Conservation (phyloP, 2,113 vertebrate species). For the Apaloderma vittatum region DNA sequence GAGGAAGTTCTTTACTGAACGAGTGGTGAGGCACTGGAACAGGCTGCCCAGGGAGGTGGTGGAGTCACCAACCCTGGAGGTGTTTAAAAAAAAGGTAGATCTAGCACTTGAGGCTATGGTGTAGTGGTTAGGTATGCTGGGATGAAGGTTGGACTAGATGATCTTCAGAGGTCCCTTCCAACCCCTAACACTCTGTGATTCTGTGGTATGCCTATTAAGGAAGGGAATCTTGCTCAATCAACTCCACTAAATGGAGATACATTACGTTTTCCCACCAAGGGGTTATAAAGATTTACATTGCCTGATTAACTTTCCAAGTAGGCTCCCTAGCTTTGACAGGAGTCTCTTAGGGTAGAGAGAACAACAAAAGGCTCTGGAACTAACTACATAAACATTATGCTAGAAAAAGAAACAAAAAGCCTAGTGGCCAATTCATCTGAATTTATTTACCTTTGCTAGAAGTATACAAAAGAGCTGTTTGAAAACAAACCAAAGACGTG, state of each 20-base stretch:
- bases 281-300: background rate
- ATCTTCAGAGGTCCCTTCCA: too few species aligned
- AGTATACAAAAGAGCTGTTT: constrained; percentile 96
- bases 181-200: too few species aligned
- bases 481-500: constrained; percentile 94
- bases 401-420: background rate
- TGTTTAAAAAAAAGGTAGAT: too few species aligned
- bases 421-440: background rate
- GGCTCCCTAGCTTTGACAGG: background rate
- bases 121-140: too few species aligned
- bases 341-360: background rate
- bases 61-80: too few species aligned
- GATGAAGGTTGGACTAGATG: too few species aligned
- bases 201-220: background rate
- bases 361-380: background rate
- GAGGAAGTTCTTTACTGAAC: too few species aligned
- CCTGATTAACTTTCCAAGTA: background rate
- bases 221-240: background rate
- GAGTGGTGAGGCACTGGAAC: too few species aligned
- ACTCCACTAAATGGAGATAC: background rate
- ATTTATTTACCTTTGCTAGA: constrained; percentile 92
- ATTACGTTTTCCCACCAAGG: background rate
- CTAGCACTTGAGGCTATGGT: too few species aligned
- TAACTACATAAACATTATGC: background rate
- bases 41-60: too few species aligned